Evolutionary conservation across 1,140 invertebrate species (phyloP), one percentile per base, ranked within the genome.

Genomic region (Listronotus oregonensis): DNA sequence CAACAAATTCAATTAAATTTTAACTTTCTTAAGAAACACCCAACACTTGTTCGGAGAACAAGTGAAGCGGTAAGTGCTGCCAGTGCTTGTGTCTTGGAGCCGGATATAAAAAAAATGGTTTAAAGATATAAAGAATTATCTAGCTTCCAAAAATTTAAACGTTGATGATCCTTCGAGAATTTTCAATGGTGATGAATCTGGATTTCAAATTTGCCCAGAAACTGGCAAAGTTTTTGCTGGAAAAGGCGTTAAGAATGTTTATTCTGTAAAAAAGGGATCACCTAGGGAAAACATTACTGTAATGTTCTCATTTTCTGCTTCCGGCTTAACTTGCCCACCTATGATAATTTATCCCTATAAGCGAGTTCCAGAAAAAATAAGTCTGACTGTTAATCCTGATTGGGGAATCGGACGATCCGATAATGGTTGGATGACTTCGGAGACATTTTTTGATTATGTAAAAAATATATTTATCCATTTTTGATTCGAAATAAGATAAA

Each of bases 161-260:
- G 32, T 52, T 27, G 31, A 52, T 11, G 71, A 75, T 55, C 68
- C 71, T 15, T 63, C 61, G 11, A 39, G 73, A 39, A 73, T 80
- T 9, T 74, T 74, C 34, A 80, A 81, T 65, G 70, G 73, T 4
- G 75, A 80, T 59, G 79, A 81, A 64, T 76, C 75, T 32, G 74
- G 71, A 47, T 75, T 80, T 63, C 59, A 71, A 27, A 50, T 79
- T 14, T 73, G 70, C 34, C 75, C 76, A 42, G 21, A 34, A 34
- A 74, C 59, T 49, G 73, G 70, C 6, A 59, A 70, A 51, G 72
- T 79, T 32, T 66, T 79, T 27, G 66, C 56, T 15, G 34, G 44
- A 62, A 78, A 75, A 73, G 75, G 73, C 12, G 56, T 67, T 12
- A 75, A 71, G 70, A 71, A 77, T 31, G 70, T 76, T 21, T 78